A percentile compares a stretch with the other conserved stretches of the same genome.
phyloP scores from a whole-genome alignment of 2,888 invertebrate species.

The Galeruca laticollis region DNA sequence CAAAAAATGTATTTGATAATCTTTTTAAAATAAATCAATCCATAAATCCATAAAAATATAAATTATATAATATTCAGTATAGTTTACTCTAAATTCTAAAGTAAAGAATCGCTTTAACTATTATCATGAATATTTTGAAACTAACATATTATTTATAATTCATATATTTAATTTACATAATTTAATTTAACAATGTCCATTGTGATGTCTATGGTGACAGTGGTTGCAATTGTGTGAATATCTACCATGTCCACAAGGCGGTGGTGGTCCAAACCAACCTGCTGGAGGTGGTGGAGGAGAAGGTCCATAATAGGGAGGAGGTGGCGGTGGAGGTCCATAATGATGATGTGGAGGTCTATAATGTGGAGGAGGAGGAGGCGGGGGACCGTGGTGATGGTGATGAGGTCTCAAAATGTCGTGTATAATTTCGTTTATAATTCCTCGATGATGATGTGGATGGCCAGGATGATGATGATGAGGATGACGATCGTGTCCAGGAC shows the following conservation, averaged over 20 bases:
- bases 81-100: too few relatives aligned
- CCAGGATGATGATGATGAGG: neutral
- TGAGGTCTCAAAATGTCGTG: conserved; percentile 4
- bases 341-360: conserved; percentile 7
- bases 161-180: neutral
- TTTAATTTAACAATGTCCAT: conserved; percentile 1
- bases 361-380: neutral
- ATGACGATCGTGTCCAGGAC: too few relatives aligned
- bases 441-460: neutral
- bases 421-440: conserved; percentile 8
- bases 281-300: conserved; percentile 11
- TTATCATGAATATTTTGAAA: too few relatives aligned
- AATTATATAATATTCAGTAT: too few relatives aligned
- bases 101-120: too few relatives aligned
- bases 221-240: conserved; percentile 12
- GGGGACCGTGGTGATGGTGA: conserved; percentile 8
- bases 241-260: conserved; percentile 15
- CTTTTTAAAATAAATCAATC: too few relatives aligned
- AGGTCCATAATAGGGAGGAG: conserved; percentile 2
- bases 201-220: conserved; percentile 9
- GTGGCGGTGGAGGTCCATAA: conserved; percentile 7
- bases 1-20: too few relatives aligned
- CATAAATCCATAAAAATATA: too few relatives aligned
- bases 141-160: too few relatives aligned
- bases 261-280: neutral